phyloP scores from a whole-genome alignment of 2,888 invertebrate genomes.

The Acleris cristana region DNA sequence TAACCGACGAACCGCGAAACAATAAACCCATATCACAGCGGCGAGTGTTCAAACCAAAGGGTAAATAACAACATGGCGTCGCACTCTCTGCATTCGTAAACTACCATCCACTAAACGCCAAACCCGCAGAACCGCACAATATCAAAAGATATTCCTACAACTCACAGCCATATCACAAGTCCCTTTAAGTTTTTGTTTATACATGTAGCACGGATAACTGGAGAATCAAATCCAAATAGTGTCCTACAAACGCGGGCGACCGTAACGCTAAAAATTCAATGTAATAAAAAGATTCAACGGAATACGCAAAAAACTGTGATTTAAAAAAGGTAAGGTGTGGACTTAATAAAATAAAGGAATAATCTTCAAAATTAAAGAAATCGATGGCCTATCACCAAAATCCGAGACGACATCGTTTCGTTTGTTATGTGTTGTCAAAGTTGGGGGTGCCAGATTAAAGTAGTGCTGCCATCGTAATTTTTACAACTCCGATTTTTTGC shows the following conservation, averaged over 20 bases:
- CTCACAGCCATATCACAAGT: slow-evolving; percentile 45
- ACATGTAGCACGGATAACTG: slow-evolving; percentile 40
- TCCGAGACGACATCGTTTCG: slow-evolving; percentile 57
- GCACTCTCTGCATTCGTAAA: slow-evolving; percentile 35
- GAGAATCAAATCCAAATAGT: slow-evolving; percentile 22
- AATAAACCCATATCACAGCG: slow-evolving; percentile 67
- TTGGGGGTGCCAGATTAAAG: slow-evolving; percentile 19
- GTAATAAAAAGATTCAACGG: slow-evolving; percentile 37
- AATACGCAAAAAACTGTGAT: slow-evolving; percentile 38
- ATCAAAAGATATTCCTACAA: slow-evolving; percentile 38
- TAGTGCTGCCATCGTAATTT: background rate
- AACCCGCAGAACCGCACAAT: slow-evolving; percentile 44
- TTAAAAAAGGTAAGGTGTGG: slow-evolving; percentile 39
- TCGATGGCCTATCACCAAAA: slow-evolving; percentile 54
- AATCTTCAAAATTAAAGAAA: slow-evolving; percentile 66
- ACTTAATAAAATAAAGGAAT: slow-evolving; percentile 56
- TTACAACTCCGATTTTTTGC: background rate
- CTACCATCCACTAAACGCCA: slow-evolving; percentile 7
- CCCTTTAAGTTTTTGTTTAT: slow-evolving; percentile 43
- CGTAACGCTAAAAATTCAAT: slow-evolving; percentile 35
- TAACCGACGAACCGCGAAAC: slow-evolving; percentile 59
- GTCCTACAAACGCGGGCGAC: slow-evolving; percentile 32
- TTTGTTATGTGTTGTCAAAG: slow-evolving; percentile 41
- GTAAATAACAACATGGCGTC: slow-evolving; percentile 83
- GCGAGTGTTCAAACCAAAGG: slow-evolving; percentile 65